Base-by-base conservation (phyloP, 2,888 invertebrate species). In the Nomada fabriciana region DNA sequence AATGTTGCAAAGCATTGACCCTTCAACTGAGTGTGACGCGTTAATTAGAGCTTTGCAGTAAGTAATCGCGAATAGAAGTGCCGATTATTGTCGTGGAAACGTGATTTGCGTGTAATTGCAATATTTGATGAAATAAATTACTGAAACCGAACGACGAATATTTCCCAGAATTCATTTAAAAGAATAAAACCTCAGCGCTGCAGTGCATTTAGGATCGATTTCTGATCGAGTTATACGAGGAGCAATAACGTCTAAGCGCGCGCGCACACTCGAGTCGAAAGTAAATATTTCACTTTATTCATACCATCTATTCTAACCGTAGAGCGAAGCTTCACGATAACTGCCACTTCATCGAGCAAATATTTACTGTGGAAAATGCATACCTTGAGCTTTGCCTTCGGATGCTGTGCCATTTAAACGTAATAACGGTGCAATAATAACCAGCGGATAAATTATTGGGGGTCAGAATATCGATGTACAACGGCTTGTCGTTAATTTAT, bases 231-330 rank as follows among this genome's bases (percentile, higher is more conserved):
- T 67, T 65, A 74, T 15, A 20, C 25, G 53, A 60, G 55, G 11
- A 43, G 50, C 53, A 67, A 60, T 20, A 20, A n/a, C 64, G 74
- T 60, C 20, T 72, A 78, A 69, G 47, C 70, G 69, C 36, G 18
- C 71, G 52, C 43, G 2, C 25, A 23, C 9, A 55, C 72, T n/a
- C 13, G 9, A 50, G 55, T 18, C 52, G 43, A 83, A 60, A 71
- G 71, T 71, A 83, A 83, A 83, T 78, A 77, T 83, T 83, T 83
- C 83, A 52, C 83, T 83, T 83, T 83, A 83, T 83, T 83, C 83
- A 15, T 71, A 59, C 43, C 68, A 64, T 68, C 74, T 60, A 78
- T 78, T 74, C 67, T 53, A 59, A 13, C 13, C 9, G 71, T 55
- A 71, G 78, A 70, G 68, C 70, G 71, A 65, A 67, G 65, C 70